These are phyloP conservation scores for Leuctra nigra DNA, from an alignment of 2,888 invertebrate genomes.

Conservation along the genomic window DNA sequence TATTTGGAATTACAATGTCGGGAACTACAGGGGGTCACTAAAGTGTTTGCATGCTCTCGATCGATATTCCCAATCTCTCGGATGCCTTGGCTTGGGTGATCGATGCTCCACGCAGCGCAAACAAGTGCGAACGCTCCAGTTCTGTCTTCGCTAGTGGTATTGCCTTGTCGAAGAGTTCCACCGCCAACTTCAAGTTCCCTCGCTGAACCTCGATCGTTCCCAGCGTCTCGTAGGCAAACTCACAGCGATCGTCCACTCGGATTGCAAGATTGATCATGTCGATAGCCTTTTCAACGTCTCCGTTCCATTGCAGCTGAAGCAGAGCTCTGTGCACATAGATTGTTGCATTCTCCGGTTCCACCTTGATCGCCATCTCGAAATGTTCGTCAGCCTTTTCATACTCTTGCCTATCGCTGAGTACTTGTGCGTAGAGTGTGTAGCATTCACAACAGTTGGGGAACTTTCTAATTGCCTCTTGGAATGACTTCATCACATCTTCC, in stretches of 20 bases:
- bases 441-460: slow-evolving; percentile 84
- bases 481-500: slow-evolving; percentile 60
- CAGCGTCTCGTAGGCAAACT: slow-evolving; percentile 91
- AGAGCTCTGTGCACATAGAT: slow-evolving; percentile 73
- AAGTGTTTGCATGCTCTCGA: background rate
- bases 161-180: slow-evolving; percentile 83
- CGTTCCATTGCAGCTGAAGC: slow-evolving; percentile 76
- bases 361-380: slow-evolving; percentile 71
- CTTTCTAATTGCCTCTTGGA: slow-evolving; percentile 66
- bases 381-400: slow-evolving; percentile 76
- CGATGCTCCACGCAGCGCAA: slow-evolving; percentile 83
- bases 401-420: slow-evolving; percentile 75
- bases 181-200: slow-evolving; percentile 73
- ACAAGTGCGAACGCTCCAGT: slow-evolving; percentile 85
- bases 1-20: too few species aligned
- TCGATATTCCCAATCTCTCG: slow-evolving; percentile 55
- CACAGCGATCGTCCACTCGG: slow-evolving; percentile 83
- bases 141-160: slow-evolving; percentile 78
- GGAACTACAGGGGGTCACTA: too few species aligned
- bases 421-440: slow-evolving; percentile 81
- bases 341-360: slow-evolving; percentile 80
- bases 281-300: slow-evolving; percentile 72
- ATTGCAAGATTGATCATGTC: slow-evolving; percentile 74
- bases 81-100: slow-evolving; percentile 80
- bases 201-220: slow-evolving; percentile 93